Evolutionary conservation across 2,888 invertebrate species (phyloP), one percentile per base, ranked within the genome.

Genomic region (Lysandra coridon): DNA sequence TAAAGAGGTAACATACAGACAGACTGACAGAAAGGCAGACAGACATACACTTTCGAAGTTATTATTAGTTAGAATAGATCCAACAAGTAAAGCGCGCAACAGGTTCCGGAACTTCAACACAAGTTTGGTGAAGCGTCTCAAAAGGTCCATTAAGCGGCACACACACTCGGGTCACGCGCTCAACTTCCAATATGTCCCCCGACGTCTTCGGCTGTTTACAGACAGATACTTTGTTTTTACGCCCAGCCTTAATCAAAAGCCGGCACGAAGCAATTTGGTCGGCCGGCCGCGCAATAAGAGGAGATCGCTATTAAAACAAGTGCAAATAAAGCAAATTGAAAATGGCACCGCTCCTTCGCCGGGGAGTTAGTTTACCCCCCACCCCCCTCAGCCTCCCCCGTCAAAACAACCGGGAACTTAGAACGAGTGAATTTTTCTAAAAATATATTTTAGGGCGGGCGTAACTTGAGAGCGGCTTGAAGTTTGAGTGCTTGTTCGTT

Each of bases 271-370:
- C 92, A 94, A 93, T 94, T 93, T 92, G 92, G 92, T 86, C 89
- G 90, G 87, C 89, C 90, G 88, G 88, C 90, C 89, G 88, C 87
- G 90, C 92, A 93, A 94, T 93, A 93, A 93, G 92, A 89, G 92
- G 89, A 89, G 89, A 90, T 79, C 79, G 91, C 94, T 93, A 94
- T 94, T 94, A 93, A 94, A 94, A 93, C 94, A 93, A 92, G 92
- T 90, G 90, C 92, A 94, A 94, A 94, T 93, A 94, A 92, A 93
- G 91, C 92, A 93, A 93, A 94, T 94, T 94, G 93, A 94, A 94
- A 93, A 92, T 89, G 92, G 90, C 88, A 91, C 91, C 89, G 87
- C 84, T 86, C 85, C 88, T 86, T 85, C 83, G 83, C 83, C 83
- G 85, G 89, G 88, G 88, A 87, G 89, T 86, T 86, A 85, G 85